Evolutionary conservation across 1,140 invertebrate genomes (phyloP).

Genomic region (Penaeus vannamei): DNA sequence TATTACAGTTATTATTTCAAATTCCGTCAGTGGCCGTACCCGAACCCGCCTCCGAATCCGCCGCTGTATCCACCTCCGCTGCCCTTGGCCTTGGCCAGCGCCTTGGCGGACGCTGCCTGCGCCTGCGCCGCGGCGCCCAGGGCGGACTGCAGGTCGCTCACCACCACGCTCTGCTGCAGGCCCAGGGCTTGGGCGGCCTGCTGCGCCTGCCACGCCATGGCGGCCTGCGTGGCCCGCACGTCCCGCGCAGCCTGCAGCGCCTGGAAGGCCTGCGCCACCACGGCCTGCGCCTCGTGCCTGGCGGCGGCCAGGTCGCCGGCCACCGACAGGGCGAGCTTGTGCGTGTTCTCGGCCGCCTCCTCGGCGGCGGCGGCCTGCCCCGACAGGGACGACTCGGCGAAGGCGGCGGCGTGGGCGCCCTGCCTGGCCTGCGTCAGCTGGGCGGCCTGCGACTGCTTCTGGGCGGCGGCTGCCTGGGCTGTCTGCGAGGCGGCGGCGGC

Average conservation of each 20-base stretch:
- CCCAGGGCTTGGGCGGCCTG: background rate
- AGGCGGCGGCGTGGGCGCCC: conserved; percentile 7
- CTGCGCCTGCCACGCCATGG: conserved; percentile 13
- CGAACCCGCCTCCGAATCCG: background rate
- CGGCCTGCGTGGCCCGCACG: background rate
- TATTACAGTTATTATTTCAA: background rate
- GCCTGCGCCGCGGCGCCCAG: background rate
- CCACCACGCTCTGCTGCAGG: background rate
- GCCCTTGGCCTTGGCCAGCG: conserved; percentile 14
- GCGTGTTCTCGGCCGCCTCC: background rate
- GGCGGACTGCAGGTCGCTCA: background rate
- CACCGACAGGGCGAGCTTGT: background rate
- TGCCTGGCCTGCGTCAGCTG: background rate
- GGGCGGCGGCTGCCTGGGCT: background rate
- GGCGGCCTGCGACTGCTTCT: conserved; percentile 1
- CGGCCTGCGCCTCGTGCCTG: background rate
- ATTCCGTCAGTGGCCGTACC: background rate
- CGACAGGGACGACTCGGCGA: background rate
- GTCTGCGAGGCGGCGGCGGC: background rate
- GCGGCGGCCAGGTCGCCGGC: background rate
- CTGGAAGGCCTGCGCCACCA: background rate
- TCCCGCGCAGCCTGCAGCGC: background rate
- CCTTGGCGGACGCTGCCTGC: background rate
- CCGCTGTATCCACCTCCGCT: background rate
- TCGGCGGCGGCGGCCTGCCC: background rate